These are phyloP conservation scores for Eutolmus rufibarbis DNA, from an alignment of 2,888 invertebrate genomes.

Conservation along the genomic window DNA sequence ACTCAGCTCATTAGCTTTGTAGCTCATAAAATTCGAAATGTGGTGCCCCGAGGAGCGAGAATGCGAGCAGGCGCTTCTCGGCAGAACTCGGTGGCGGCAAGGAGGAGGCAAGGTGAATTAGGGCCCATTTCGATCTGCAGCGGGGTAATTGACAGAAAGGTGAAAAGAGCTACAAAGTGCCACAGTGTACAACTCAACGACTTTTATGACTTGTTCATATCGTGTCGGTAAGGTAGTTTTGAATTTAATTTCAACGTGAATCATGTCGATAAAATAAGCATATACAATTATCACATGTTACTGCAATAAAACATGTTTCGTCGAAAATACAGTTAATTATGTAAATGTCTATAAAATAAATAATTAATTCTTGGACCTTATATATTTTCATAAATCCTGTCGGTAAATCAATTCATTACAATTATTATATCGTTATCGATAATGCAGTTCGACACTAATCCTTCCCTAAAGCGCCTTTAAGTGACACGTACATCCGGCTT, in stretches of 20 bases:
- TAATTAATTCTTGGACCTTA: background rate
- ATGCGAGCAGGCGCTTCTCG: background rate
- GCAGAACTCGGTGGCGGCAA: background rate
- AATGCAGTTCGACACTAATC: background rate
- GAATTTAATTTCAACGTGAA: background rate
- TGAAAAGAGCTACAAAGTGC: background rate
- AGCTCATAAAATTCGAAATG: background rate
- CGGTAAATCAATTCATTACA: background rate
- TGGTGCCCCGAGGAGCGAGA: background rate
- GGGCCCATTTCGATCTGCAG: background rate
- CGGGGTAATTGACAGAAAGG: background rate
- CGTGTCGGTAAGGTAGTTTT: background rate
- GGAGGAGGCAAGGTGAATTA: background rate
- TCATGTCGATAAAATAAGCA: background rate
- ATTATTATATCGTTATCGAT: background rate
- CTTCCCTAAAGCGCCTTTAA: background rate
- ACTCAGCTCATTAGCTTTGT: slow-evolving; percentile 29
- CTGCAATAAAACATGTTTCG: background rate
- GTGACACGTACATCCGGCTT: background rate
- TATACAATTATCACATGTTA: background rate
- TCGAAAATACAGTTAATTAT: background rate
- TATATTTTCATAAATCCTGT: background rate
- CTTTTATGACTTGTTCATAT: background rate
- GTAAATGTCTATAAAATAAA: background rate
- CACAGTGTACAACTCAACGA: background rate